Evolutionary conservation across 1,140 invertebrate genomes (phyloP).

Genomic region (Scylla paramamosain): DNA sequence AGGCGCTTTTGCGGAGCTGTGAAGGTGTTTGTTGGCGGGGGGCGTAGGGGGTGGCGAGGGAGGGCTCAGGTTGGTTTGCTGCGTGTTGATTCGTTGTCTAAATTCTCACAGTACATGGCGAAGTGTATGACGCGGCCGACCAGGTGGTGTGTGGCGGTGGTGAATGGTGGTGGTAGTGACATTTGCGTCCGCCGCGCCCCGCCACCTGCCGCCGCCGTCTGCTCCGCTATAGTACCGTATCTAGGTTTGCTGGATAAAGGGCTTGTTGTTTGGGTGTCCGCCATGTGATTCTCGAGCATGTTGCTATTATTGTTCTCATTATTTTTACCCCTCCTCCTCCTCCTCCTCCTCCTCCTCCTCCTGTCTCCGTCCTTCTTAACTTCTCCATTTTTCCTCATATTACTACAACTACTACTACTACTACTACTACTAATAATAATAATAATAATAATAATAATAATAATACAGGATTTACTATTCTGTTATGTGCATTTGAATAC

Average conservation of each 20-base stretch:
- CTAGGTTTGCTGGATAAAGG: neutral
- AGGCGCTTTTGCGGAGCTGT: conserved; percentile 47
- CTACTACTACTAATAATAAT: conserved; percentile 25
- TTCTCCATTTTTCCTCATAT: neutral
- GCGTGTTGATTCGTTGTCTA: neutral
- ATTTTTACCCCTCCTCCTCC: neutral
- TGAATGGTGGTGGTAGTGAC: neutral
- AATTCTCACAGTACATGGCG: neutral
- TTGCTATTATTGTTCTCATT: neutral
- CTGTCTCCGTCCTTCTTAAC: neutral
- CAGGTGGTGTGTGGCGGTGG: neutral
- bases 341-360: neutral
- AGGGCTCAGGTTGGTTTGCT: too few relatives aligned
- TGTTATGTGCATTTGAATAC: neutral
- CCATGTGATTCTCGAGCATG: neutral
- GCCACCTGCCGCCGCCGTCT: neutral
- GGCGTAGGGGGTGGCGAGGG: neutral
- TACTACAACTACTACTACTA: conserved; percentile 6
- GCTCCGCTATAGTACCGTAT: neutral
- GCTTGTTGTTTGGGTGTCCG: neutral
- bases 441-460: neutral
- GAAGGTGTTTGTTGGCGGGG: conserved; percentile 36
- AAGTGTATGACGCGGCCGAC: too few relatives aligned
- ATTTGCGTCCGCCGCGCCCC: neutral
- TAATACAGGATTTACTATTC: neutral